These are phyloP conservation scores for Centropus unirufus DNA, from an alignment of 2,113 vertebrate genomes.

Conservation along the genomic window DNA sequence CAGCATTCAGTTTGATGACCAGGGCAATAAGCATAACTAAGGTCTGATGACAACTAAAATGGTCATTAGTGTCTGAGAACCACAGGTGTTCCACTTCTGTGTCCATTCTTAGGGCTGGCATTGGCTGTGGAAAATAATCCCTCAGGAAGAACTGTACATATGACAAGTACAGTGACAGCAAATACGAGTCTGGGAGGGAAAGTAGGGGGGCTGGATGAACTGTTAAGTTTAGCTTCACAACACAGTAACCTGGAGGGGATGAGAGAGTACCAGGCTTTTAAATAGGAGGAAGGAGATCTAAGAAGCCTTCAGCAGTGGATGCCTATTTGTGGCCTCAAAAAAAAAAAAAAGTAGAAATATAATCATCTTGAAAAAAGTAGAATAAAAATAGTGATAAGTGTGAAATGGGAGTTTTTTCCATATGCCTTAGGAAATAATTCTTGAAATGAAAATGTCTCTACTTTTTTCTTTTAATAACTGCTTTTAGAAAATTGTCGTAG, in stretches of 20 bases:
- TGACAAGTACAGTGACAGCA: neutral
- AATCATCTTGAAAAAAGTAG: neutral
- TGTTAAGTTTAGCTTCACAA: neutral
- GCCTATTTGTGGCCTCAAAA: neutral
- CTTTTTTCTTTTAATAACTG: neutral
- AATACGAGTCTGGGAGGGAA: neutral
- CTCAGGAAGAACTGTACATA: neutral
- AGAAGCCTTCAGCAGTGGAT: neutral
- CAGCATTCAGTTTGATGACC: neutral
- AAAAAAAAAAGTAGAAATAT: neutral
- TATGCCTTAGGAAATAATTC: neutral
- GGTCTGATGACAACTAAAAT: neutral
- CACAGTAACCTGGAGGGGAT: neutral
- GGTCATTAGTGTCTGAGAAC: neutral
- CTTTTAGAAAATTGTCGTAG: neutral
- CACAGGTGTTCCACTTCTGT: neutral
- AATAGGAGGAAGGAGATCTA: neutral
- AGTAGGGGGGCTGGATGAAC: neutral
- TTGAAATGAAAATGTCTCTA: neutral
- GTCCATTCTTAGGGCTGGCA: neutral
- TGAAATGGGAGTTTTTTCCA: neutral
- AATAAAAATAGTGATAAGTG: neutral
- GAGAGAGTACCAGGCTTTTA: neutral
- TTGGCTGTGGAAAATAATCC: neutral
- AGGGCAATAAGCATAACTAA: neutral